A percentile compares a stretch with the other conserved stretches of the same genome.
These are phyloP conservation scores for Phaethon lepturus DNA, from an alignment of 2,113 vertebrate species.

Conservation along the genomic window DNA sequence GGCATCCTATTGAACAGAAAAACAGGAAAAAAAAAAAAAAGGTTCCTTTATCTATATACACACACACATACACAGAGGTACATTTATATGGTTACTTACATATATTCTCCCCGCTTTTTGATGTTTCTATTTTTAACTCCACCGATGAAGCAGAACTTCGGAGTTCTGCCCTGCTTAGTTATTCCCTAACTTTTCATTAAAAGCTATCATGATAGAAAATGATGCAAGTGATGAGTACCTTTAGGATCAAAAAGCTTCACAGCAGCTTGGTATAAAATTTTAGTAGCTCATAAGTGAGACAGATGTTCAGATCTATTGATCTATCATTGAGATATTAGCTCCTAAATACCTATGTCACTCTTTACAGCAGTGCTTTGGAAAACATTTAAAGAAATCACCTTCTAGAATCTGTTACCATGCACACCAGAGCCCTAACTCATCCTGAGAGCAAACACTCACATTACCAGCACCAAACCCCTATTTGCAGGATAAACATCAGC, in stretches of 20 bases:
- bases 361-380: background rate
- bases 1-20: background rate
- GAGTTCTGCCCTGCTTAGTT: background rate
- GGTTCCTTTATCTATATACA: background rate
- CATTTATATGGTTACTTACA: background rate
- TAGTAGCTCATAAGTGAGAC: background rate
- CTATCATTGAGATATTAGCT: background rate
- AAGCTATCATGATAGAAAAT: background rate
- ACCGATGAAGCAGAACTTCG: background rate
- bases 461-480: background rate
- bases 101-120: background rate
- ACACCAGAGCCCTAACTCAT: background rate
- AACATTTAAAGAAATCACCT: background rate
- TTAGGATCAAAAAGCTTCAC: background rate
- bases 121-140: background rate
- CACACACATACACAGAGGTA: background rate
- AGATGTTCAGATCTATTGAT: background rate
- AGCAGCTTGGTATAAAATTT: background rate
- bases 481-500: background rate
- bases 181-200: background rate
- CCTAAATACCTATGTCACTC: background rate
- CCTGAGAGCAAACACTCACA: background rate
- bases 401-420: background rate
- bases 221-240: background rate
- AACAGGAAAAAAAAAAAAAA: too few relatives aligned